Base-by-base conservation (phyloP, 2,113 vertebrate species). In the Cisticola juncidis region DNA sequence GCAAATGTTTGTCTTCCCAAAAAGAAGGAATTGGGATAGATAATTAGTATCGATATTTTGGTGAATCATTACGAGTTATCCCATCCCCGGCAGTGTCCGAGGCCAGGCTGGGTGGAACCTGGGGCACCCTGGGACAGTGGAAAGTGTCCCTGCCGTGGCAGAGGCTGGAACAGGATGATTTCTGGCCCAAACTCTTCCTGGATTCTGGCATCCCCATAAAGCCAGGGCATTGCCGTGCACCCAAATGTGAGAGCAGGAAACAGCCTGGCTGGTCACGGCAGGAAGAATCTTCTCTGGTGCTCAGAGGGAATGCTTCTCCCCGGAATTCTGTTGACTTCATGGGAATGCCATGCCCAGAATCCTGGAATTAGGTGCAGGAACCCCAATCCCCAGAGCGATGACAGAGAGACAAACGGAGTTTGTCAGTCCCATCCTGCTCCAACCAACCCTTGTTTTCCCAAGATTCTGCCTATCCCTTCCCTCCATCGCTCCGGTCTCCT, bases 401-500 rank as follows among this genome's bases (percentile, higher is more conserved):
- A n/a, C n/a, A n/a, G n/a, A n/a, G n/a, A n/a, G n/a, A n/a, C n/a
- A n/a, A n/a, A n/a, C n/a, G n/a, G n/a, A 11, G 10, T 36, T 11
- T 38, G 51, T 18, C 42, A 13, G 8, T 38, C 53, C 65, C 45
- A 9, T 3, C 25, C 12, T 11, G 33, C 33, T 28, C 31, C 47
- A 5, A 4, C 3, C 31, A 2, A 12, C 9, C 33, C 48, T 7
- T 4, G 28, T 5, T 15, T 8, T 28, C 14, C 42, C 71, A 8
- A 61, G 51, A 6, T 22, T 19, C 4, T 12, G 3, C 17, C 8
- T 2, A 5, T 20, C 57, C 40, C 35, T 12, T 18, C 14, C 19
- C 69, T 14, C 33, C n/a, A 1, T 12, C 25, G 38, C 57, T 36
- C 1, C 0, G 3, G 2, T 7, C 22, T 14, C 57, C 47, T 9